Conservation (phyloP, 2,888 invertebrate species). For the Noctuana brunneofusca region DNA sequence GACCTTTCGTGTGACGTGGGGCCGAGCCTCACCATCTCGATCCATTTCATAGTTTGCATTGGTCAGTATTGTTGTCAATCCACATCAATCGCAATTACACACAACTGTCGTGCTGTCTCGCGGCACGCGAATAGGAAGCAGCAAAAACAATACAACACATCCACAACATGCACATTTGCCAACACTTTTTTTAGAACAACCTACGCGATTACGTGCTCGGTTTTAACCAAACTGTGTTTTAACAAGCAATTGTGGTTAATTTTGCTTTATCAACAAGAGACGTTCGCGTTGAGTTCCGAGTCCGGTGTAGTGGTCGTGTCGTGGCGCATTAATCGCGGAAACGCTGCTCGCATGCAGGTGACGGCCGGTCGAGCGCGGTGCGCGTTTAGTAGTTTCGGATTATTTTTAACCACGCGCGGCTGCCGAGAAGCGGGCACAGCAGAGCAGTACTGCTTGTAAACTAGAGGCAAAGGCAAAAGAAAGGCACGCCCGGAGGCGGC, state of each 20-base stretch:
- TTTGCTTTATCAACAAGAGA: slow-evolving; percentile 70
- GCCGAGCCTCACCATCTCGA: slow-evolving; percentile 76
- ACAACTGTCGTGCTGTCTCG: slow-evolving; percentile 17
- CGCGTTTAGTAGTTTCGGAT: slow-evolving; percentile 16
- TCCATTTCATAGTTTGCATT: slow-evolving; percentile 78
- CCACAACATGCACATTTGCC: slow-evolving; percentile 45
- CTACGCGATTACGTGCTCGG: slow-evolving; percentile 63
- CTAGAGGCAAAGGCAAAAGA: slow-evolving; percentile 58
- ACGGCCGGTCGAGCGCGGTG: slow-evolving; percentile 26
- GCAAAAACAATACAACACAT: slow-evolving; percentile 46
- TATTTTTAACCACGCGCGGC: slow-evolving; percentile 40
- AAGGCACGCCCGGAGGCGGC: slow-evolving; percentile 53
- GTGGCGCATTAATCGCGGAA: slow-evolving; percentile 51
- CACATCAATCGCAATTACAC: slow-evolving; percentile 19
- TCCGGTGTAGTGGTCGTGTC: slow-evolving; percentile 50
- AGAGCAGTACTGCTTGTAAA: slow-evolving; percentile 56
- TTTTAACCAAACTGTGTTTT: slow-evolving; percentile 57
- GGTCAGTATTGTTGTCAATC: slow-evolving; percentile 40
- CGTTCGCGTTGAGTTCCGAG: slow-evolving; percentile 49
- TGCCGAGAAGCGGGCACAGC: slow-evolving; percentile 55
- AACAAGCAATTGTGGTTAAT: slow-evolving; percentile 56
- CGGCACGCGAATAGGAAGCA: slow-evolving; percentile 17
- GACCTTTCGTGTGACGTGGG: slow-evolving; percentile 59
- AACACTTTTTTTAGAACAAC: slow-evolving; percentile 67
- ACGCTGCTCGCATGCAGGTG: slow-evolving; percentile 39